Evolutionary conservation across 2,113 vertebrate genomes (phyloP).

Genomic region (Rousettus leschenaultii): DNA sequence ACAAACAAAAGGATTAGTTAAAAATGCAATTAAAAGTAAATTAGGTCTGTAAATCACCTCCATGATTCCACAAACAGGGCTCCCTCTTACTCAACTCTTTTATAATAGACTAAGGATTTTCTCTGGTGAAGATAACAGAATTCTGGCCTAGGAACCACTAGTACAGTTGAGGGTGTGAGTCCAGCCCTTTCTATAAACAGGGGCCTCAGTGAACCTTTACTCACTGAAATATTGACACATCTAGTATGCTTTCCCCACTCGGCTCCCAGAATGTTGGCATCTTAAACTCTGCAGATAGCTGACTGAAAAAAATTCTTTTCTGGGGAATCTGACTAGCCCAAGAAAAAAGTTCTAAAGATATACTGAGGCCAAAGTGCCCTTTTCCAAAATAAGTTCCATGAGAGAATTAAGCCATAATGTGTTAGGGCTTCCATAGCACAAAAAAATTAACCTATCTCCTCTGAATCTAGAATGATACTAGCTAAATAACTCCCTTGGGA

Average conservation of each 20-base stretch:
- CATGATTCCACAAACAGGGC: neutral
- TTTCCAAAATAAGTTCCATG: neutral
- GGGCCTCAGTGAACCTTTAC: fast-evolving
- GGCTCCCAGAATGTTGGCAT: neutral
- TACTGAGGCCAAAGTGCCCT: neutral
- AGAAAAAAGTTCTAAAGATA: neutral
- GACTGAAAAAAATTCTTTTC: neutral
- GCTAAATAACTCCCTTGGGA: neutral
- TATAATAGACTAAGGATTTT: neutral
- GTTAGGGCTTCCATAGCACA: neutral
- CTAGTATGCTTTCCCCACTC: neutral
- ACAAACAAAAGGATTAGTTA: neutral
- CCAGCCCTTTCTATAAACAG: neutral
- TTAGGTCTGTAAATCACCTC: neutral
- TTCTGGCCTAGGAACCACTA: neutral
- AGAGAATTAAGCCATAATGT: neutral
- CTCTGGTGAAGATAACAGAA: neutral
- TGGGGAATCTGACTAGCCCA: neutral
- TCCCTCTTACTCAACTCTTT: neutral
- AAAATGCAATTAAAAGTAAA: neutral
- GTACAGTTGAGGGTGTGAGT: neutral
- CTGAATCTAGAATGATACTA: neutral
- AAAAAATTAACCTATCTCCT: neutral
- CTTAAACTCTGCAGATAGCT: neutral
- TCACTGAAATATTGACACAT: neutral